Percentiles rank a stretch among this genome's conserved stretches.
Conservation (phyloP, 2,113 vertebrate genomes). For the Apeltes quadracus region DNA sequence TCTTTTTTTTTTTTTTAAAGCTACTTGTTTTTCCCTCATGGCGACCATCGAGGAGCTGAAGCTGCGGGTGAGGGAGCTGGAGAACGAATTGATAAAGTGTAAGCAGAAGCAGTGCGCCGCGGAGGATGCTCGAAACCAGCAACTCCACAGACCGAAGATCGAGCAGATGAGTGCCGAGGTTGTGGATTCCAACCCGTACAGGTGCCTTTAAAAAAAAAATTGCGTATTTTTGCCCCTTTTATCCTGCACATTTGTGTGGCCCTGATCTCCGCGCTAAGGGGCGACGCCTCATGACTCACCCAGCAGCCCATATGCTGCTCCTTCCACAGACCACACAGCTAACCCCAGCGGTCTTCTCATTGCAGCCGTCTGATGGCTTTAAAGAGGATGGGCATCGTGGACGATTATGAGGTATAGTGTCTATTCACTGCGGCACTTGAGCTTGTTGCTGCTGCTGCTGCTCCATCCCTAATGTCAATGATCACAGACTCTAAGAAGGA, state of each 20-base stretch:
- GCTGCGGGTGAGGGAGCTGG: slow-evolving; percentile 85
- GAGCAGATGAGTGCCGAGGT: slow-evolving; percentile 91
- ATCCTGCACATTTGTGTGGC: no score
- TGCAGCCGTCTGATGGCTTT: slow-evolving; percentile 95
- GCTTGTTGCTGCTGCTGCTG: not conserved
- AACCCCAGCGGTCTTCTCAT: slow-evolving; percentile 49
- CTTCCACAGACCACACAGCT: not conserved
- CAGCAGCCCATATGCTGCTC: slow-evolving; percentile 22
- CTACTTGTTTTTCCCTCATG: slow-evolving; percentile 43
- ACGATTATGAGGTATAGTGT: slow-evolving; percentile 91
- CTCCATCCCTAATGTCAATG: not conserved
- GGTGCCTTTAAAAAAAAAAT: no score
- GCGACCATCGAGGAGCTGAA: slow-evolving; percentile 84
- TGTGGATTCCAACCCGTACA: slow-evolving; percentile 95
- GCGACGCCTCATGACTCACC: slow-evolving; percentile 62
- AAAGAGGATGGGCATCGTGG: slow-evolving; percentile 98
- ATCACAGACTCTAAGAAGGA: not conserved
- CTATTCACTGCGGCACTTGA: not conserved
- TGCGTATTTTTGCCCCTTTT: no score
- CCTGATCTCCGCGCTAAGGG: not conserved
- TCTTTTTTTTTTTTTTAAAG: not conserved
- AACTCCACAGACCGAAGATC: slow-evolving; percentile 81
- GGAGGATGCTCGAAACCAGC: slow-evolving; percentile 56
- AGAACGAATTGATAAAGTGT: slow-evolving; percentile 86
- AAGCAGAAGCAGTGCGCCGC: slow-evolving; percentile 65